Percentiles rank a stretch among this genome's conserved stretches.
Evolutionary conservation across 1,140 invertebrate species (phyloP).

Genomic region (Lasioglossum albipes): DNA sequence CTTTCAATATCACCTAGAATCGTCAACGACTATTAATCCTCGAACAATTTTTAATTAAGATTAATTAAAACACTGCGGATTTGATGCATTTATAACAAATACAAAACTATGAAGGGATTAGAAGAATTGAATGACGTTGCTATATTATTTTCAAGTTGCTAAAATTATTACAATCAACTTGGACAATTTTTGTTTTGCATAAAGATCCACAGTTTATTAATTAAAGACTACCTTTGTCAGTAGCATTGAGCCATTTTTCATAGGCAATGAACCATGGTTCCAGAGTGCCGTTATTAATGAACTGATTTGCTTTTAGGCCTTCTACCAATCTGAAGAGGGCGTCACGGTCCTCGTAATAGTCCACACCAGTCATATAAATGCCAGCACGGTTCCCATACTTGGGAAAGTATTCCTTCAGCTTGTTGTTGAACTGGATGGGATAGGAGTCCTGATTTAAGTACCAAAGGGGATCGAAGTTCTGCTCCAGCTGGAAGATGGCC

Average conservation of each 20-base stretch:
- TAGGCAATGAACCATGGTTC: conserved; percentile 76
- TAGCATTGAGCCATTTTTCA: conserved; percentile 68
- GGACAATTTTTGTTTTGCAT: too few species aligned
- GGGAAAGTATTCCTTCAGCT: conserved; percentile 79
- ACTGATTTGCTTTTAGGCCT: conserved; percentile 69
- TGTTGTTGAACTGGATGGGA: conserved; percentile 74
- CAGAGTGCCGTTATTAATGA: conserved; percentile 74
- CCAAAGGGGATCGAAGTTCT: conserved; percentile 82
- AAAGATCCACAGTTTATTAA: too few species aligned
- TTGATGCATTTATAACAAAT: too few species aligned
- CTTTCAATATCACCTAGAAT: conserved; percentile 64
- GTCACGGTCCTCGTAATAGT: conserved; percentile 74
- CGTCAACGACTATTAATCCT: background rate
- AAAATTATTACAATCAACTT: too few species aligned
- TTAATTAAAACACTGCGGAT: too few species aligned
- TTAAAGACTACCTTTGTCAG: conserved; percentile 60
- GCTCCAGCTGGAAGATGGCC: conserved; percentile 79
- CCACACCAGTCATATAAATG: conserved; percentile 78
- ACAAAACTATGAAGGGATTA: too few species aligned
- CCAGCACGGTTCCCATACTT: conserved; percentile 78
- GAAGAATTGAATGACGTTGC: too few species aligned
- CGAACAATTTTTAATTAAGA: background rate
- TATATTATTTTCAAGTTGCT: too few species aligned
- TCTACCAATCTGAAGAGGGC: conserved; percentile 65
- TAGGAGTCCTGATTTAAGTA: conserved; percentile 81